Base-by-base conservation (phyloP, 2,888 invertebrate species). In the Cerastis rubricosa region DNA sequence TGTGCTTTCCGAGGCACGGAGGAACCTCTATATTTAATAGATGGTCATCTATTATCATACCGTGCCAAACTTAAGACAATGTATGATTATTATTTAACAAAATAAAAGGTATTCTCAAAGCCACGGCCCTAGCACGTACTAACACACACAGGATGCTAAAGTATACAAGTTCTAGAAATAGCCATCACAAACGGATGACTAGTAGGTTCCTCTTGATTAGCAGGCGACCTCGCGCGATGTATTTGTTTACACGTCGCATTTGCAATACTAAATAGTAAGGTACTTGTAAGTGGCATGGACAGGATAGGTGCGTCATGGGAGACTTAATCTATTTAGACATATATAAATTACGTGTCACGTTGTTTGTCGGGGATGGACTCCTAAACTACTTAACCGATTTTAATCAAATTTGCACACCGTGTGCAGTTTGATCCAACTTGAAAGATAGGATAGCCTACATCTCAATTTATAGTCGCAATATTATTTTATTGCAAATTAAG, bases 221-320 rank as follows among this genome's bases (percentile, higher is more conserved):
- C 51, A 54, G 29, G 51, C 68, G 76, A 45, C 77, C 81, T 81
- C 77, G 68, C 14, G 7, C 49, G 2, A 3, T 43, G 63, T 54
- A n/a, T 76, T 68, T 43, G 59, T 81, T 81, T 80, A 69, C 81
- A 69, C 65, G 17, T 29, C 51, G 51, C 71, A 40, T 43, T 71
- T 45, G 64, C 35, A 64, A 77, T 81, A 65, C 40, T 71, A 68
- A 80, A 40, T 51, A 65, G 54, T 19, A 25, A 3, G 14, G 9
- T 8, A 64, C 25, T 29, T 43, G 9, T 54, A 2, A 0, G 6
- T 25, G 19, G 19, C 25, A 11, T 69, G 22, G 17, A 8, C 12
- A 43, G n/a, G 25, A 51, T n/a, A 35, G 35, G 19, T 22, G 5
- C 40, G n/a, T 43, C 14, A 40, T 12, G 12, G 40, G 14, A 63